These are phyloP conservation scores for Antheraea pernyi DNA, from an alignment of 1,140 invertebrate genomes.

Conservation along the genomic window DNA sequence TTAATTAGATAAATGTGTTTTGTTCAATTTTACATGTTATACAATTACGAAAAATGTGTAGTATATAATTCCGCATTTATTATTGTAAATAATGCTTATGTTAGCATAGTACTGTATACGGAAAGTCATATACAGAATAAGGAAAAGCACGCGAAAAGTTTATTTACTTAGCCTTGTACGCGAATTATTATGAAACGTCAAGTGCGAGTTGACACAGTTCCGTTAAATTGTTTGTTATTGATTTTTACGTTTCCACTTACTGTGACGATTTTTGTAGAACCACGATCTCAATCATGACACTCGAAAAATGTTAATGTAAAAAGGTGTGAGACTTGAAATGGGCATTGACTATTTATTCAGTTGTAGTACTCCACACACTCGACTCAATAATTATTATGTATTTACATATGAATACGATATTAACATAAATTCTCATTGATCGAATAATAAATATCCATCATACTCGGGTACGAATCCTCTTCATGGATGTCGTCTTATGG, in stretches of 20 bases:
- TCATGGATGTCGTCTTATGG: constrained; percentile 44
- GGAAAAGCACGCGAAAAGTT: background rate
- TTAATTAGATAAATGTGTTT: too few relatives aligned
- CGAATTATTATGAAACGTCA: background rate
- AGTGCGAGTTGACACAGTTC: background rate
- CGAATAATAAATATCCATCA: constrained; percentile 54
- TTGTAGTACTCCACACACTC: constrained; percentile 39
- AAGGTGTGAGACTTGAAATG: constrained; percentile 56
- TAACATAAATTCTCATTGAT: constrained; percentile 69
- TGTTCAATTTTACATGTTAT: too few relatives aligned
- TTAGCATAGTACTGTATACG: background rate
- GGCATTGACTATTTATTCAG: constrained; percentile 55
- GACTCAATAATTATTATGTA: constrained; percentile 59
- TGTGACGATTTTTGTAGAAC: background rate
- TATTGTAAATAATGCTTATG: too few relatives aligned
- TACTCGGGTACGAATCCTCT: constrained; percentile 29
- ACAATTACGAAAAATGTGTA: too few relatives aligned
- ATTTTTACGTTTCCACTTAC: background rate
- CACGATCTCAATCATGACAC: background rate
- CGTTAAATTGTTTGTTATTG: background rate
- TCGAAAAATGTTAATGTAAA: constrained; percentile 17
- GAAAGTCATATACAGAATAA: background rate
- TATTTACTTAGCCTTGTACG: background rate
- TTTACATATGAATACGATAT: constrained; percentile 70
- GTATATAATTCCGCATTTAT: too few relatives aligned